phyloP scores from a whole-genome alignment of 2,113 vertebrate species.

The Nettapus auritus region DNA sequence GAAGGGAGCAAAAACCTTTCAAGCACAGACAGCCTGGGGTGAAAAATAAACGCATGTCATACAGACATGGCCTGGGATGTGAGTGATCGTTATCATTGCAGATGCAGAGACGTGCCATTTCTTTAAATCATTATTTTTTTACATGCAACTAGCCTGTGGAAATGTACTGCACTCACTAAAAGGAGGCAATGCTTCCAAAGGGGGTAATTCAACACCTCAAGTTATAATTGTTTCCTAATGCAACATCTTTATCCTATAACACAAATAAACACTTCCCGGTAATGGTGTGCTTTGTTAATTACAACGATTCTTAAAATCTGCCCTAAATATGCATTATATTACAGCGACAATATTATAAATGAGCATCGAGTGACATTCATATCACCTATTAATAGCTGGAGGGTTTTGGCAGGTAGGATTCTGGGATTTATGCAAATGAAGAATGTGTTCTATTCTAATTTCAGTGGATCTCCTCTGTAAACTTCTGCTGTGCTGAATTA shows the following conservation, averaged over 20 bases:
- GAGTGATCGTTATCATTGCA: slow-evolving; percentile 4
- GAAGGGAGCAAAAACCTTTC: slow-evolving; percentile 5
- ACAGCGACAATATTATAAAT: slow-evolving; percentile 70
- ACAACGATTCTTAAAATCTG: slow-evolving; percentile 65
- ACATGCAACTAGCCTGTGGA: slow-evolving; percentile 14
- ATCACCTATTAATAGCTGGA: slow-evolving; percentile 77
- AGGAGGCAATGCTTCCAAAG: slow-evolving; percentile 35
- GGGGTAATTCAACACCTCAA: slow-evolving; percentile 46
- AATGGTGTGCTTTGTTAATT: slow-evolving; percentile 64
- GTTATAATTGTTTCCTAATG: slow-evolving; percentile 49
- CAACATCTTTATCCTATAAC: slow-evolving; percentile 46
- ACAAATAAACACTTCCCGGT: slow-evolving; percentile 60
- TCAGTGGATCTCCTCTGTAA: slow-evolving; percentile 72
- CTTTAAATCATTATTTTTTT: not conserved
- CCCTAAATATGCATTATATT: slow-evolving; percentile 75
- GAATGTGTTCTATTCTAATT: slow-evolving; percentile 64
- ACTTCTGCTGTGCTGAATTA: slow-evolving; percentile 77
- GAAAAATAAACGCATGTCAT: slow-evolving; percentile 25
- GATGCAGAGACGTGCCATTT: not conserved
- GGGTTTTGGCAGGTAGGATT: slow-evolving; percentile 74
- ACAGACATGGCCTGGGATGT: not conserved
- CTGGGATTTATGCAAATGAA: slow-evolving; percentile 77
- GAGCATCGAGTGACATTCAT: slow-evolving; percentile 73
- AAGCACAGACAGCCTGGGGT: not conserved
- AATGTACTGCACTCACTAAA: slow-evolving; percentile 12